phyloP scores from a whole-genome alignment of 2,888 invertebrate genomes.

The Xanthorhoe designata region DNA sequence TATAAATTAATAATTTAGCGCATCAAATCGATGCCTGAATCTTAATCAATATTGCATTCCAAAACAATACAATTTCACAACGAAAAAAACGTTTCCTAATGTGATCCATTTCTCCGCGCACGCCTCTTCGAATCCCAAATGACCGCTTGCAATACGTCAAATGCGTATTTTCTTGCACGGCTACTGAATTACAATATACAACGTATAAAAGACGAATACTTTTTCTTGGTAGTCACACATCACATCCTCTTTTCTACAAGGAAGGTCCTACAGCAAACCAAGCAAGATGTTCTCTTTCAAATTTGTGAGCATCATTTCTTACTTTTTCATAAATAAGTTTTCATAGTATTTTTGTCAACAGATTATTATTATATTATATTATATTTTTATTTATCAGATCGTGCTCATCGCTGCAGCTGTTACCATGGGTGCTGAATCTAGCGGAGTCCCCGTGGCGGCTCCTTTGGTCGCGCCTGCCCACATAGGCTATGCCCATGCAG shows the following conservation, averaged over 20 bases:
- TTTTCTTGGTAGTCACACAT: constrained; percentile 71
- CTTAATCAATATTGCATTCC: constrained; percentile 42
- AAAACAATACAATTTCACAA: constrained; percentile 65
- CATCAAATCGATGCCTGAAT: constrained; percentile 30
- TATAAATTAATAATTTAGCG: constrained; percentile 22
- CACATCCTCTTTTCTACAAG: constrained; percentile 75
- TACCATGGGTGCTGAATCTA: constrained; percentile 67
- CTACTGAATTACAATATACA: constrained; percentile 77
- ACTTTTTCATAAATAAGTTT: neutral
- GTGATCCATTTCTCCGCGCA: constrained; percentile 80
- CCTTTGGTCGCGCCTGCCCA: constrained; percentile 83
- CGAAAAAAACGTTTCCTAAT: constrained; percentile 68
- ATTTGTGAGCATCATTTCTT: constrained; percentile 68
- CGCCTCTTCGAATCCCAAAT: constrained; percentile 78
- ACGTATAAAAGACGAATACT: constrained; percentile 74
- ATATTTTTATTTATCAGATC: constrained; percentile 58
- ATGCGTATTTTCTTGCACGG: constrained; percentile 73
- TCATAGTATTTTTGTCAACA: neutral
- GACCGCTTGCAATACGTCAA: constrained; percentile 76
- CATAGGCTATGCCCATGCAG: constrained; percentile 84
- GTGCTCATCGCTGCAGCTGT: constrained; percentile 75
- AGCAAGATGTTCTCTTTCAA: constrained; percentile 82
- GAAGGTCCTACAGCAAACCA: constrained; percentile 74
- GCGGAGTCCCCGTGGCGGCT: constrained; percentile 66
- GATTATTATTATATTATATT: too few species aligned